Base-by-base conservation (phyloP, 2,888 invertebrate genomes). In the Pyrgus malvae region DNA sequence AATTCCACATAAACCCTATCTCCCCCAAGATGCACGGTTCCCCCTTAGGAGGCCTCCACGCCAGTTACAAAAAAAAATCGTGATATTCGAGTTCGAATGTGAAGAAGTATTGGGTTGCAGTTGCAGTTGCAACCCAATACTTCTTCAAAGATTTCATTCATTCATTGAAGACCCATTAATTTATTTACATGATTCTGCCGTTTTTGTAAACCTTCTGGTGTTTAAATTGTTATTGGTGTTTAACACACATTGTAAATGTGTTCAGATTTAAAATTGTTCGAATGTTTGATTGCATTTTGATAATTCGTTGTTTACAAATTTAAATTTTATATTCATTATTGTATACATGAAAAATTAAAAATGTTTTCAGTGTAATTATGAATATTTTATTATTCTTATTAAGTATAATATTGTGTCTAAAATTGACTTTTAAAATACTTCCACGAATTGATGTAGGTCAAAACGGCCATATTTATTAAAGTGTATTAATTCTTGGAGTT, bases 401-500 rank as follows among this genome's bases (percentile, higher is more conserved):
- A 40, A 40, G 5, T 12, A 40, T 38, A 38, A 14, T 12, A 33
- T 14, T 33, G 41, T 27, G 25, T 35, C 25, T 14, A 23, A 48
- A 37, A 23, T 48, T 23, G 21, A 19, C 2, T n/a, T 19, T 38
- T 19, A 38, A 21, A 40, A 23, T 31, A 45, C 31, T 45, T 45
- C 44, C 17, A 29, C 38, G 31, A 27, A 16, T 16, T 42, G 12
- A 12, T 35, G 12, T 8, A 14, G 35, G 51, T 19, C 8, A 37
- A 12, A 25, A 7, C 12, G 45, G 14, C 45, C 7, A 11, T 4
- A 11, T 4, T 31, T 44, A 42, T 19, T n/a, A 44, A 11, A 19
- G n/a, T 12, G 3, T 14, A 2, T 11, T n/a, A 21, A 50, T 17
- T 71, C 70, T 68, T 62, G 54, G 64, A 65, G 64, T 41, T 50